Evolutionary conservation across 2,888 invertebrate genomes (phyloP), one percentile per base, ranked within the genome.

Genomic region (Campoplex nolae): DNA sequence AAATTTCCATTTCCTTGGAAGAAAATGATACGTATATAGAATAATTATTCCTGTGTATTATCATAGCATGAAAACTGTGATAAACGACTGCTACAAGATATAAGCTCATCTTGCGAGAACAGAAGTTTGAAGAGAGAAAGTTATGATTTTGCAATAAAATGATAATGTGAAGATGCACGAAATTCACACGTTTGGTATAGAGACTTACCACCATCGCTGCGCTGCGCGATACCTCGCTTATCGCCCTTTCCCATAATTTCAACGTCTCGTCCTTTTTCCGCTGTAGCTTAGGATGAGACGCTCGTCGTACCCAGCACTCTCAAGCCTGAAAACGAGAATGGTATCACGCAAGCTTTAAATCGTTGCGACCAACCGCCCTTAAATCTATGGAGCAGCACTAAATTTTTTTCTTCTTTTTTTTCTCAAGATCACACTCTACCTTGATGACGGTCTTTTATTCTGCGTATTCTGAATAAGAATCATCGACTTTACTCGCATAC

Each of bases 211-310:
- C 95, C 94, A 89, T 95, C 95, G 88, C 95, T 94, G 91, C 95
- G 95, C 91, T 95, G 95, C 84, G 94, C 93, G 89, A 93, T 92
- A 86, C 95, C 94, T 89, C 95, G 94, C 93, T 95, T 95, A 92
- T 95, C 95, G 87, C 95, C 95, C 92, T 95, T 95, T 83, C 95
- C 95, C 95, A 95, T 95, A 90, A 91, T 93, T 92, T 88, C 89
- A 90, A 89, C 91, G 88, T 91, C 90, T 88, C 88, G 87, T 84
- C 90, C 88, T 32, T 84, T 89, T 88, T 83, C 87, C 68, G 70
- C 62, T 76, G 75, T 70, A 86, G 88, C 85, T 90, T 89, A 90
- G 80, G 90, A 86, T 90, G 89, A 91, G 89, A 89, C 90, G 85
- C 89, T 89, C 89, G 88, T 89, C 82, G 84, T 87, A 75, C 70